Evolutionary conservation across 2,113 vertebrate genomes (phyloP).

Genomic region (Dromaius novaehollandiae): DNA sequence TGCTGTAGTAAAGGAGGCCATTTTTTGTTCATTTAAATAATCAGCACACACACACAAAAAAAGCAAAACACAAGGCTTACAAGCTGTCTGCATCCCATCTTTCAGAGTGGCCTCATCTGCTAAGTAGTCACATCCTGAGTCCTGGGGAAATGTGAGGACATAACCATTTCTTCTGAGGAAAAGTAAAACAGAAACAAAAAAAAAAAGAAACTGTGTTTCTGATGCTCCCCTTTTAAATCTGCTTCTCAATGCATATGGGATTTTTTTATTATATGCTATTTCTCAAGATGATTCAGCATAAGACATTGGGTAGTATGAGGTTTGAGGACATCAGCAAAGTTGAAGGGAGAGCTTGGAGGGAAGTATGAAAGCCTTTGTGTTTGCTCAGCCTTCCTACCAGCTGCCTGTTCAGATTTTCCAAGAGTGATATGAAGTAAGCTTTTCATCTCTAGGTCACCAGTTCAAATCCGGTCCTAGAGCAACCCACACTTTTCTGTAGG

Average conservation of each 20-base stretch:
- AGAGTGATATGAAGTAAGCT: neutral
- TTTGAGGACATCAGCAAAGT: neutral
- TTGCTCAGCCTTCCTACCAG: neutral
- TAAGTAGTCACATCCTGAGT: neutral
- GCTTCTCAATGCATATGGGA: neutral
- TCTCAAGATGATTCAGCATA: neutral
- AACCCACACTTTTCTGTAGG: neutral
- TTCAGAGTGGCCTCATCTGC: neutral
- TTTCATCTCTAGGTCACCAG: neutral
- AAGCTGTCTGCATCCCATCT: neutral
- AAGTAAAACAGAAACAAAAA: neutral
- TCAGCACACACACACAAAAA: neutral
- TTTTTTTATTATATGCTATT: neutral
- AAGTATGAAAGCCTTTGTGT: neutral
- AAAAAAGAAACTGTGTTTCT: neutral
- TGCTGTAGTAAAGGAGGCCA: neutral
- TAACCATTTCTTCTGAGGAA: neutral
- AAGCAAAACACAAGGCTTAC: neutral
- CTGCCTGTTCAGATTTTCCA: neutral
- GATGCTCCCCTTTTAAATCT: neutral
- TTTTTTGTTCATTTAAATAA: neutral
- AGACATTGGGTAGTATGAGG: accelerated
- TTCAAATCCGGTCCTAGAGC: neutral
- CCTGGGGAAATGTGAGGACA: neutral
- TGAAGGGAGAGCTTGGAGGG: neutral